Percentiles rank a stretch among this genome's conserved stretches.
These are phyloP conservation scores for Microcebus murinus DNA, from an alignment of 2,113 vertebrate genomes.

Conservation along the genomic window DNA sequence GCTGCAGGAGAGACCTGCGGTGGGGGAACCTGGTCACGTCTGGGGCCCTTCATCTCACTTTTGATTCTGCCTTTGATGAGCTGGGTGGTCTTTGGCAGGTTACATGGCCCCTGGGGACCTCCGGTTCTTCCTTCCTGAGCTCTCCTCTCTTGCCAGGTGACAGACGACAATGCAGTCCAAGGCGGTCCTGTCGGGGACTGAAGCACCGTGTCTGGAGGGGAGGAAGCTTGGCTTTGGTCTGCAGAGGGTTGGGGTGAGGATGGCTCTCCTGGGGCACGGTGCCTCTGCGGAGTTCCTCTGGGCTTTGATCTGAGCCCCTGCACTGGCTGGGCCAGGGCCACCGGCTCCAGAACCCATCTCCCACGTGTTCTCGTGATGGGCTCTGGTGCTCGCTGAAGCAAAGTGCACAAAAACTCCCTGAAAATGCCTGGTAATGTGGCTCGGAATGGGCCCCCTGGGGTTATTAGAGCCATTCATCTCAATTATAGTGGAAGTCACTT, in stretches of 20 bases:
- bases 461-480: conserved; percentile 83
- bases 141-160: not conserved
- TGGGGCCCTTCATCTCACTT: not conserved
- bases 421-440: conserved; percentile 67
- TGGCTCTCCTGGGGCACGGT: not conserved
- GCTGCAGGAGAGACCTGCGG: not conserved
- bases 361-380: conserved; percentile 64
- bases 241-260: not conserved
- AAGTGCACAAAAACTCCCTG: conserved; percentile 42
- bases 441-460: conserved; percentile 75
- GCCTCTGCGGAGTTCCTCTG: not conserved
- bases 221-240: not conserved
- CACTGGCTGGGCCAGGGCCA: not conserved
- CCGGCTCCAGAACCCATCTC: not conserved
- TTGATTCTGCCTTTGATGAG: not conserved
- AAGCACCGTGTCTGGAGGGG: fast-evolving
- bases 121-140: not conserved
- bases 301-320: not conserved
- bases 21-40: fast-evolving
- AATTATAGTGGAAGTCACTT: conserved; percentile 81
- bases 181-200: not conserved
- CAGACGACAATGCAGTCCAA: not conserved
- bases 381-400: conserved; percentile 29
- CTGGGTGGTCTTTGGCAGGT: not conserved
- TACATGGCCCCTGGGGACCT: not conserved